Evolutionary conservation across 1,140 invertebrate genomes (phyloP), one percentile per base, ranked within the genome.

Genomic region (Zaprionus taronus): DNA sequence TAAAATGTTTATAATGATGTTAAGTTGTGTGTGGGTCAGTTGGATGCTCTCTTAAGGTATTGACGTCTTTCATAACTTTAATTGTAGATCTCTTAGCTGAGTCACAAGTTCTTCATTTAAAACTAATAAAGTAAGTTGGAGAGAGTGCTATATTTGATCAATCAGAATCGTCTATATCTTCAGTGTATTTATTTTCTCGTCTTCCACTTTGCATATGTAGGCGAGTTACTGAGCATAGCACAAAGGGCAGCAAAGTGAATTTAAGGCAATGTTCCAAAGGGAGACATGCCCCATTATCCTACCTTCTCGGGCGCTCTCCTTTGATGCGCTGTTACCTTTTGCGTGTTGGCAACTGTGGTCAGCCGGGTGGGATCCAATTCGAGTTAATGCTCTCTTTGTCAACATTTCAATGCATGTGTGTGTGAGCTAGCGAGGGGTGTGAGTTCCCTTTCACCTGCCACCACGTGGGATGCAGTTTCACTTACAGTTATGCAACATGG

Each of bases 321-420:
- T 56, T 62, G 24, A 61, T 69, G 57, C 56, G 22, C 17, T 41
- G 51, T 69, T 60, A 49, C 41, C 66, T 61, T 51, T 53, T 58
- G 56, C 44, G 41, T 60, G 66, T 51, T 62, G 57, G 34, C 26
- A 61, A 51, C 66, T 62, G 49, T 53, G 79, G 82, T 81, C 79
- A 78, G 75, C 55, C 41, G 55, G 51, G 5, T 44, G 47, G 24
- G 58, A 26, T 31, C 31, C 15, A 22, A 41, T 24, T 15, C 26
- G 41, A 53, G 71, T 38, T 86, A 80, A 77, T 82, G 72, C 53
- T 68, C 56, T 53, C 53, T 77, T 77, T 72, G 80, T 74, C 77
- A 80, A 66, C 68, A 31, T 47, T 68, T 47, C 36, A n/a, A 56
- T 72, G 51, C 22, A n/a, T 44, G 53, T 41, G 31, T 26, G 24